phyloP scores from a whole-genome alignment of 2,113 vertebrate species.

The Rhinopomastus cyanomelas region DNA sequence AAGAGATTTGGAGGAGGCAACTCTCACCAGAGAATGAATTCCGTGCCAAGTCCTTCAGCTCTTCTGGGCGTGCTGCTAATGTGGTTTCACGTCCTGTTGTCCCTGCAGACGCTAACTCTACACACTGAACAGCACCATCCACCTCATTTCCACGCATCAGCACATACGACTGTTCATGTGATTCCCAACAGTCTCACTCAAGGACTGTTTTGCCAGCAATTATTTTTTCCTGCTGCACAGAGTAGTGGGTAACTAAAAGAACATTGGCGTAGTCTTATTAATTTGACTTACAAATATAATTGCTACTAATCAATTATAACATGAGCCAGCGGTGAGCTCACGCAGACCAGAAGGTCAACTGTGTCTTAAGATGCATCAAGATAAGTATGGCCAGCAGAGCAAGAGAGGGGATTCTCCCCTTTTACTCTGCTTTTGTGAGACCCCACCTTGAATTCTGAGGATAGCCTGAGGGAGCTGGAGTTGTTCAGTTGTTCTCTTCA shows the following conservation, averaged over 20 bases:
- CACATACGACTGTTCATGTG: not conserved
- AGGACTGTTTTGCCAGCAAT: not conserved
- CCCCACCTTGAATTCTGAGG: too few species aligned
- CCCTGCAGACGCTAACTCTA: not conserved
- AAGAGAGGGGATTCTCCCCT: too few species aligned
- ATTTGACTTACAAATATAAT: not conserved
- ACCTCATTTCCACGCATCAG: not conserved
- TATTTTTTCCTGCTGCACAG: not conserved
- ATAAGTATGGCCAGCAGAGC: too few species aligned
- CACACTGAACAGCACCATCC: not conserved
- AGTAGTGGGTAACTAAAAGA: conserved; percentile 5
- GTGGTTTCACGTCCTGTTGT: not conserved
- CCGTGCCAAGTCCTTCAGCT: not conserved
- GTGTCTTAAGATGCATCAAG: too few species aligned
- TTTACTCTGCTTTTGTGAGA: too few species aligned
- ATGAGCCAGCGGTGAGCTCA: too few species aligned
- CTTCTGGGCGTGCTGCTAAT: not conserved
- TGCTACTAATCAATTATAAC: not conserved
- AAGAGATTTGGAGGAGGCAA: not conserved
- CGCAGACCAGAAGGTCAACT: too few species aligned
- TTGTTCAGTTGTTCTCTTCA: too few species aligned
- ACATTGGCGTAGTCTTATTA: not conserved
- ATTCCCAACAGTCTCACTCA: not conserved
- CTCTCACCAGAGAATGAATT: not conserved
- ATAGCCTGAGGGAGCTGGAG: too few species aligned